Evolutionary conservation across 2,797 vertebrate genomes (phyloP).

Genomic region (Pampus argenteus): DNA sequence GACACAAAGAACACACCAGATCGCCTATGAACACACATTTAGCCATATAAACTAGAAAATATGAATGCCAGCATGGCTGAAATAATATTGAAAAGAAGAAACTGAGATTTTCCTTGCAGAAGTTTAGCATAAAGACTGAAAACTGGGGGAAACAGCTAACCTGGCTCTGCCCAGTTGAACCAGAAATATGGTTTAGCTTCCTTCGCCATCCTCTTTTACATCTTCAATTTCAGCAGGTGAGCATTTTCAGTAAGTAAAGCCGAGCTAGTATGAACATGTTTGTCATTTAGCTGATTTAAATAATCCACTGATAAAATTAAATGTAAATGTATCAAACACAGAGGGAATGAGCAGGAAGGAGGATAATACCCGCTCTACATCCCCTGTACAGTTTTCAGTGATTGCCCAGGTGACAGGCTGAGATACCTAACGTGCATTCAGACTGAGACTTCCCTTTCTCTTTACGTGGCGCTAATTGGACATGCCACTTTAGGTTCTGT

Average conservation of each 20-base stretch:
- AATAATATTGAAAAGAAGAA: too few relatives aligned
- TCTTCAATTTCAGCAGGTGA: background rate
- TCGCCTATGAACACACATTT: too few relatives aligned
- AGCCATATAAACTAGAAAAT: too few relatives aligned
- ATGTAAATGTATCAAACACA: constrained; percentile 19
- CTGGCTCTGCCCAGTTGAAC: too few relatives aligned
- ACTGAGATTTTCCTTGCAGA: too few relatives aligned
- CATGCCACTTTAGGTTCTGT: constrained; percentile 50
- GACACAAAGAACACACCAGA: constrained; percentile 1
- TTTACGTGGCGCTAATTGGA: constrained; percentile 55
- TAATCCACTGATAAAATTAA: constrained; percentile 8
- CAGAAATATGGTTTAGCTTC: background rate
- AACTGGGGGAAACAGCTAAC: too few relatives aligned
- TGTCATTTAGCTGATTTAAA: constrained; percentile 18
- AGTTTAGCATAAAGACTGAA: too few relatives aligned
- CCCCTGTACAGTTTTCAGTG: constrained; percentile 7
- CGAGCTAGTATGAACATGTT: constrained; percentile 8
- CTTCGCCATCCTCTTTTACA: background rate
- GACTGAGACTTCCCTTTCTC: constrained; percentile 14
- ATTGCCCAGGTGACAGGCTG: constrained; percentile 8
- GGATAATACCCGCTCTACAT: constrained; percentile 32
- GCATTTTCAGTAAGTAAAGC: background rate
- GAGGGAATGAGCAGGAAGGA: constrained; percentile 33
- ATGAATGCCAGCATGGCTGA: too few relatives aligned
- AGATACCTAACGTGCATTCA: constrained; percentile 40